phyloP scores from a whole-genome alignment of 2,113 vertebrate species.

The Phaethornis superciliosus region DNA sequence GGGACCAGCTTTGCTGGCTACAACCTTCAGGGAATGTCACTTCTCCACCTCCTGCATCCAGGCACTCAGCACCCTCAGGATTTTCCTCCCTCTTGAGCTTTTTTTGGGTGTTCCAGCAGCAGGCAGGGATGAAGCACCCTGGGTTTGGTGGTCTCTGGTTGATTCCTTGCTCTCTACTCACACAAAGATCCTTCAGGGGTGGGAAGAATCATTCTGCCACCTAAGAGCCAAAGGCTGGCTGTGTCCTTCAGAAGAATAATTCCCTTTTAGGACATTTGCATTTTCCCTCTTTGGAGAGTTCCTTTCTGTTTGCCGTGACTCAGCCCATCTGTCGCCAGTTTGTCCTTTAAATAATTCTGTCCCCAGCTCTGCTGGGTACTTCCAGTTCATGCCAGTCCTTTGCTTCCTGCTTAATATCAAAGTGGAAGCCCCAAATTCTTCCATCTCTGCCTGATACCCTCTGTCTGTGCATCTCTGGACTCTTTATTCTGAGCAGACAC shows the following conservation, averaged over 20 bases:
- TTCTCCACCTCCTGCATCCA: neutral
- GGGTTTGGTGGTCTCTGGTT: neutral
- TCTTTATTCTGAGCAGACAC: neutral
- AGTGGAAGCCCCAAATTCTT: neutral
- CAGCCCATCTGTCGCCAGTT: neutral
- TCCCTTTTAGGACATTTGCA: neutral
- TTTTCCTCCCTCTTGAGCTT: neutral
- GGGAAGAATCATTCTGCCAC: neutral
- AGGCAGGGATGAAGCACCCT: fast-evolving
- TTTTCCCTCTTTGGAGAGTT: neutral
- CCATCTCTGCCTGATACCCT: slow-evolving; percentile 14
- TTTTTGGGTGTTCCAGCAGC: neutral
- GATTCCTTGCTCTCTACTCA: neutral
- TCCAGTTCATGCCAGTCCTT: neutral
- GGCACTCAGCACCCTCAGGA: too few species aligned
- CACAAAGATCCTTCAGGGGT: neutral
- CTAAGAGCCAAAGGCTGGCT: neutral
- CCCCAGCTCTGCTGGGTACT: neutral
- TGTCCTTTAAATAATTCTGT: slow-evolving; percentile 1
- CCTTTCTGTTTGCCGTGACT: neutral
- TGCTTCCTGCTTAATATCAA: neutral
- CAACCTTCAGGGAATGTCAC: neutral
- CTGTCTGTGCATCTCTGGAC: slow-evolving; percentile 5
- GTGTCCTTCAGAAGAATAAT: neutral
- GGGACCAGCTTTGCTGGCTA: neutral